Base-by-base conservation (phyloP, 2,888 invertebrate genomes). In the Drymonia ruficornis region DNA sequence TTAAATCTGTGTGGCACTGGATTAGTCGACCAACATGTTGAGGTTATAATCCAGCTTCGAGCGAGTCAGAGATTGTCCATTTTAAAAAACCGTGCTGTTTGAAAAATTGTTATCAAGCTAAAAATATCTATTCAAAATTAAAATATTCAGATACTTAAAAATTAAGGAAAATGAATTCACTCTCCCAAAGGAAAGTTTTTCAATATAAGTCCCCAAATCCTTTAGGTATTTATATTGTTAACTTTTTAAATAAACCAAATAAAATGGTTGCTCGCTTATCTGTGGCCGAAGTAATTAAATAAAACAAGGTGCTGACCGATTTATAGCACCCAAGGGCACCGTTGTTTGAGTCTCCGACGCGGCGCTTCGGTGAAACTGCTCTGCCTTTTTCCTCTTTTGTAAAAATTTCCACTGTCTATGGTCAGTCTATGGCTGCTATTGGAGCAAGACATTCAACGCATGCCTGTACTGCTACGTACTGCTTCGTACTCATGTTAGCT, bases 241-340 rank as follows among this genome's bases (percentile, higher is more conserved):
- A 56, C 68, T 56, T 49, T 50, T n/a, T 52, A 53, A 66, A 52
- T 43, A 46, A 28, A 47, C 45, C 13, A 45, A 59, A 63, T 59
- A 63, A 72, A 23, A 67, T 64, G 58, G 55, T 59, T 48, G 55
- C 61, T 61, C 53, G 62, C 67, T 74, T 74, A 76, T 75, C 76
- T 69, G 72, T 51, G 66, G 65, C 55, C 52, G 61, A 58, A 56
- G 68, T 78, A 83, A 84, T 84, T 84, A 83, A 83, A 82, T 83
- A 79, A 75, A 81, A 84, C 84, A 83, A 81, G 80, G 80, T 74
- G 77, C 60, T 69, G 76, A 76, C 69, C 77, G 75, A 76, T 76
- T 76, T 76, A 78, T 76, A 48, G 61, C 53, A 43, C 70, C 65
- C 74, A 18, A 36, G 57, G 63, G 73, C 50, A 54, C 50, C 52